Percentiles rank a stretch among this genome's conserved stretches.
phyloP scores from a whole-genome alignment of 2,797 vertebrate species.

The Pipistrellus pipistrellus region DNA sequence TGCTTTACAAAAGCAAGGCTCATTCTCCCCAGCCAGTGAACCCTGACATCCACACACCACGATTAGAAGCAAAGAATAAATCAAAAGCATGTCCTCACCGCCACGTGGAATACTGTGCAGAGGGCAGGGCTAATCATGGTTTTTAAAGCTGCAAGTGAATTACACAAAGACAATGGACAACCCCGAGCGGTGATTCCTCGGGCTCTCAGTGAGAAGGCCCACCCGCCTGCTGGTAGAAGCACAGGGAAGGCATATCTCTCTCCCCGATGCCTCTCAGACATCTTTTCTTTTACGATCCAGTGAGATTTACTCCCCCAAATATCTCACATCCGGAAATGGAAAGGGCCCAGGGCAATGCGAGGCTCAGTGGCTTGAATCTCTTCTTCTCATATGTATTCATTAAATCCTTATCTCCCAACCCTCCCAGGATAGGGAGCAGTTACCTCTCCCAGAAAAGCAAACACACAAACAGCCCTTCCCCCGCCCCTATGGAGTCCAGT shows the following conservation, averaged over 20 bases:
- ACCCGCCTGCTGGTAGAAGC: slow-evolving; percentile 5
- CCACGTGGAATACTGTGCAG: slow-evolving; percentile 81
- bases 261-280: not conserved
- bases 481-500: not conserved
- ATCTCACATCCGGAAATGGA: slow-evolving; percentile 74
- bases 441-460: slow-evolving; percentile 74
- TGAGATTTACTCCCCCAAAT: slow-evolving; percentile 77
- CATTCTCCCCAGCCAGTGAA: slow-evolving; percentile 87
- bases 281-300: slow-evolving; percentile 58
- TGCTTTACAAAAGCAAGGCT: slow-evolving; percentile 86
- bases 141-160: slow-evolving; percentile 75
- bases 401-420: slow-evolving; percentile 80
- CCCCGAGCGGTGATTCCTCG: not conserved
- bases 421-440: slow-evolving; percentile 61
- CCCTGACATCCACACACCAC: slow-evolving; percentile 83
- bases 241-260: slow-evolving; percentile 52
- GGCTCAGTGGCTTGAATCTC: slow-evolving; percentile 76
- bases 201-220: not conserved
- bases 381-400: slow-evolving; percentile 82
- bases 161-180: slow-evolving; percentile 73
- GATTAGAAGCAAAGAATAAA: slow-evolving; percentile 85
- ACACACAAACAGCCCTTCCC: slow-evolving; percentile 56
- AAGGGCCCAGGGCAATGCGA: slow-evolving; percentile 70
- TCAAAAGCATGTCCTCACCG: slow-evolving; percentile 79
- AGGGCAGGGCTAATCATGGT: slow-evolving; percentile 57